These are phyloP conservation scores for Zophobas morio DNA, from an alignment of 1,140 invertebrate species.

Conservation along the genomic window DNA sequence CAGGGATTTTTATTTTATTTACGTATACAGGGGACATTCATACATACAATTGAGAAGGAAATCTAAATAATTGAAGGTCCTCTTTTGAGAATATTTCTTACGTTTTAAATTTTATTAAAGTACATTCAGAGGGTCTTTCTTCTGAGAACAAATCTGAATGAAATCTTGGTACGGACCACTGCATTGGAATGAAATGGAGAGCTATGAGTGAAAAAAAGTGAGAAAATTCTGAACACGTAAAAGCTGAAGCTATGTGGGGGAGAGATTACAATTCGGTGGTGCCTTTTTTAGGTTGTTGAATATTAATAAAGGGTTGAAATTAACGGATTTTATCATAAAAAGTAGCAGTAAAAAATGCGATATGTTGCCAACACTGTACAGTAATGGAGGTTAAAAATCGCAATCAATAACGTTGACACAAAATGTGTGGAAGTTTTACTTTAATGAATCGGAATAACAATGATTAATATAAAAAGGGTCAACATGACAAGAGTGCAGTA, in stretches of 20 bases:
- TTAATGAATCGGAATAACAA: no score
- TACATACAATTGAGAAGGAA: slow-evolving; percentile 5
- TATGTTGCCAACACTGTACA: no score
- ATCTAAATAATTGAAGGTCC: slow-evolving; percentile 23
- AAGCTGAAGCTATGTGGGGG: slow-evolving; percentile 32
- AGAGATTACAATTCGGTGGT: slow-evolving; percentile 38
- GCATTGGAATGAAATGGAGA: slow-evolving; percentile 40
- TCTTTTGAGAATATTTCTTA: slow-evolving; percentile 18
- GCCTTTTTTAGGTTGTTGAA: slow-evolving; percentile 27
- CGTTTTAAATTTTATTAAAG: slow-evolving; percentile 35
- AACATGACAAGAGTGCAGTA: no score
- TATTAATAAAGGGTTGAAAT: slow-evolving; percentile 36
- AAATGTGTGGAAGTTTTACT: not conserved
- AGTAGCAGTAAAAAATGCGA: not conserved
- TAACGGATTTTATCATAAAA: slow-evolving; percentile 35
- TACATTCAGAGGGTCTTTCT: slow-evolving; percentile 23
- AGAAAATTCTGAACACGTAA: slow-evolving; percentile 35
- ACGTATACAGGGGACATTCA: slow-evolving; percentile 3
- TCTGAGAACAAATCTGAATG: slow-evolving; percentile 31
- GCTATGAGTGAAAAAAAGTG: slow-evolving; percentile 28
- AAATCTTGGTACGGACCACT: slow-evolving; percentile 34
- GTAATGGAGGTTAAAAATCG: not conserved
- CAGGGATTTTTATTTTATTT: not conserved
- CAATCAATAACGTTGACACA: not conserved
- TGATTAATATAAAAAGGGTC: no score